Base-by-base conservation (phyloP, 2,797 vertebrate genomes). In the Diglossa cyanea region DNA sequence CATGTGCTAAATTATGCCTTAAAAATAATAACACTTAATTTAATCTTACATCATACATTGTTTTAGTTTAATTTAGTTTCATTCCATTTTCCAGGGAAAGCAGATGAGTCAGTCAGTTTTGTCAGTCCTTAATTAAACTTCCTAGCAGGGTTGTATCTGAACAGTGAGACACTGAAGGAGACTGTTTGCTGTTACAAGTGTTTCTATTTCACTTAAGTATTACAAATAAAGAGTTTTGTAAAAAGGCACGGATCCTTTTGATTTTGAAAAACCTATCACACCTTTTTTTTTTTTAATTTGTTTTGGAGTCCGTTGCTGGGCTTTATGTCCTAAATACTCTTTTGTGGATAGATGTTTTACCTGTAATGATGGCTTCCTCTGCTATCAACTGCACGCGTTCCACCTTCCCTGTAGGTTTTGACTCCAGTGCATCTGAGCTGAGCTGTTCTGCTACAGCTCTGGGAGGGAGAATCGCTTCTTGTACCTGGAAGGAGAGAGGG, bases 121-220 rank as follows among this genome's bases (percentile, higher is more conserved):
- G 66, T 75, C 67, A 75, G 58, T 58, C 61, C 73, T 88, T 93
- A 80, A 75, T 90, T 90, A 90, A 94, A 61, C 82, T 86, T 85
- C 13, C 18, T 47, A 57, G 35, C 21, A 63, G 19, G 26, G 17
- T 66, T 88, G 16, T 40, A 48, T 67, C 53, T 67, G 54, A 77
- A 18, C 30, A 72, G 50, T 4, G 42, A 65, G 61, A 26, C 2
- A 1, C 0, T 14, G 45, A 35, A 55, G 55, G 54, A 67, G n/a
- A 4, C 28, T 83, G 26, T 45, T 67, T 44, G 12, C 44, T 67
- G n/a, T 40, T 48, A 44, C 20, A 17, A 28, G 8, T 1, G 6
- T 70, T 70, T 35, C 37, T 13, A 2, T 85, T 61, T 42, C 13
- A 18, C 24, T 70, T 23, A 20, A 33, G 10, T 2, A 2, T 17